A percentile compares a stretch with the other conserved stretches of the same genome.
Evolutionary conservation across 2,888 invertebrate species (phyloP).

Genomic region (Malachius bipustulatus): DNA sequence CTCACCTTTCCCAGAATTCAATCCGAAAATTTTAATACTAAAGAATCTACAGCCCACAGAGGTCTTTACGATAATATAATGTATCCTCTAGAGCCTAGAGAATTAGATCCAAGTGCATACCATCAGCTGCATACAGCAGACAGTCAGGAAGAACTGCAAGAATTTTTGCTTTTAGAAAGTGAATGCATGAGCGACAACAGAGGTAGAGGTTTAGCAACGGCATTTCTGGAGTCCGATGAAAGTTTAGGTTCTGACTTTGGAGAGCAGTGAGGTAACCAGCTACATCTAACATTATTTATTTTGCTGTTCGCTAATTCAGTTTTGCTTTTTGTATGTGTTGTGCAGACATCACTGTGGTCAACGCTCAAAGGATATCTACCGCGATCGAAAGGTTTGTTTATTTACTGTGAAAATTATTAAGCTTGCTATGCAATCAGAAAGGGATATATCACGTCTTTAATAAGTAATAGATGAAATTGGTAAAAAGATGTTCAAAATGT

Average conservation of each 20-base stretch:
- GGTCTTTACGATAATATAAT: conserved; percentile 30
- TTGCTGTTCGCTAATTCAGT: conserved; percentile 22
- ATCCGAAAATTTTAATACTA: conserved; percentile 28
- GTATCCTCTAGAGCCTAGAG: conserved; percentile 46
- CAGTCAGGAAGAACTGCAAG: conserved; percentile 49
- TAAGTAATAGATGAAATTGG: too few relatives aligned
- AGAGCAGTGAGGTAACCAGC: too few relatives aligned
- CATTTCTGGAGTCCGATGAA: conserved; percentile 32
- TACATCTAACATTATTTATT: conserved; percentile 13
- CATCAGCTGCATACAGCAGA: conserved; percentile 48
- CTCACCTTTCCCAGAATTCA: conserved; percentile 44
- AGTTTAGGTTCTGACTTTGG: too few relatives aligned
- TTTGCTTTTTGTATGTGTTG: conserved; percentile 18
- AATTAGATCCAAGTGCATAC: conserved; percentile 44
- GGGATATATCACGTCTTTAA: too few relatives aligned
- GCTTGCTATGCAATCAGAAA: too few relatives aligned
- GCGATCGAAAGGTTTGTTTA: too few relatives aligned
- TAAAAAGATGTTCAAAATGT: too few relatives aligned
- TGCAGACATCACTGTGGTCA: too few relatives aligned
- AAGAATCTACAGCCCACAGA: conserved; percentile 18
- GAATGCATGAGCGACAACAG: conserved; percentile 41
- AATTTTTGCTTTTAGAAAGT: conserved; percentile 48
- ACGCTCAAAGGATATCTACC: too few relatives aligned
- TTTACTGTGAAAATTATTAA: too few relatives aligned
- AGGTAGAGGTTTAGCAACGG: conserved; percentile 40